Percentiles rank a stretch among this genome's conserved stretches.
Evolutionary conservation across 2,797 vertebrate species (phyloP).

Genomic region (Poeciliopsis gracilis): DNA sequence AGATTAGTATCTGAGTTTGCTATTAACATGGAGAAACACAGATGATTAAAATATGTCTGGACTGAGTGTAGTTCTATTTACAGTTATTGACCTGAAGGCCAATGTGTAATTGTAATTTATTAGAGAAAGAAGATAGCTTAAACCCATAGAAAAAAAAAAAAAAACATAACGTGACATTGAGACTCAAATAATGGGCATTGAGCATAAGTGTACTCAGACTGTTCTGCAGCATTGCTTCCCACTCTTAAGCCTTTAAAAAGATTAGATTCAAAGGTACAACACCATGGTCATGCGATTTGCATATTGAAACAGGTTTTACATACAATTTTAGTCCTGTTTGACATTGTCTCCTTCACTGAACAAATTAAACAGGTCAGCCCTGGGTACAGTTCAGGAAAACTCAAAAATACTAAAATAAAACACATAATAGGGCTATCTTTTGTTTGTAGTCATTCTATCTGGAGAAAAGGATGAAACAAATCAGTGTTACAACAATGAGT

Average conservation of each 20-base stretch:
- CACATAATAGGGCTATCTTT: slow-evolving; percentile 21
- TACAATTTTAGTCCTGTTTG: slow-evolving; percentile 32
- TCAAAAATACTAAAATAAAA: slow-evolving; percentile 18
- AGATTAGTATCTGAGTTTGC: slow-evolving; percentile 9
- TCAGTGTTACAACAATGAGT: slow-evolving; percentile 21
- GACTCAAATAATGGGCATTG: slow-evolving; percentile 6
- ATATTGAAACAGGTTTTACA: slow-evolving; percentile 48
- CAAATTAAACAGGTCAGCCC: slow-evolving; percentile 30
- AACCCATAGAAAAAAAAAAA: slow-evolving; percentile 20
- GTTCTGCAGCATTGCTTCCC: slow-evolving; percentile 3
- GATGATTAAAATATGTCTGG: slow-evolving; percentile 33
- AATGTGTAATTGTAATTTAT: slow-evolving; percentile 17
- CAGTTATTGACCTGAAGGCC: slow-evolving; percentile 12
- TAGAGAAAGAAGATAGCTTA: slow-evolving; percentile 18
- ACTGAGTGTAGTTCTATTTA: slow-evolving; percentile 14
- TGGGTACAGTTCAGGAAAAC: slow-evolving; percentile 23
- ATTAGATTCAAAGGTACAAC: slow-evolving; percentile 35
- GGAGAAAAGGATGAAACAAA: slow-evolving; percentile 21
- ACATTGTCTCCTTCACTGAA: slow-evolving; percentile 26
- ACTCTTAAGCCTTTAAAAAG: slow-evolving; percentile 23
- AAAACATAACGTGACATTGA: slow-evolving; percentile 17
- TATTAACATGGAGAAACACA: slow-evolving; percentile 24
- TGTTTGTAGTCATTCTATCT: slow-evolving; percentile 10
- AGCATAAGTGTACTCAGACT: slow-evolving; percentile 7
- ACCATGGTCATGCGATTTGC: slow-evolving; percentile 49